Evolutionary conservation across 2,113 vertebrate species (phyloP).

Genomic region (Steatornis caripensis): DNA sequence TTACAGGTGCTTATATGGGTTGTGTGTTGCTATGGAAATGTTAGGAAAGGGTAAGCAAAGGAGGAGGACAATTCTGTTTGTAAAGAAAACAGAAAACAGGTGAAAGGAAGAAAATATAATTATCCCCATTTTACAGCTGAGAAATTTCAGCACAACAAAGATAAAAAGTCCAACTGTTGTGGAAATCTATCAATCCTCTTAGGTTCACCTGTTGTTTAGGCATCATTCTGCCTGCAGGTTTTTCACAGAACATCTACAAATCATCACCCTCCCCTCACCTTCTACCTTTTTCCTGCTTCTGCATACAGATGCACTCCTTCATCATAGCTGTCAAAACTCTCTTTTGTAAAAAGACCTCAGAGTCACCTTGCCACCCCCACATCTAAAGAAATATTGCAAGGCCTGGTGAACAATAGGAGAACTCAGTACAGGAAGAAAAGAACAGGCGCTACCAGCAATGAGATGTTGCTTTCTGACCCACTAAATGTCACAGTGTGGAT

Average conservation of each 20-base stretch:
- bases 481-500: not conserved
- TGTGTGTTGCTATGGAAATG: constrained; percentile 44
- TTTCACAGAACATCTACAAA: not conserved
- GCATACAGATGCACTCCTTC: not conserved
- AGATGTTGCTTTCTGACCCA: not conserved
- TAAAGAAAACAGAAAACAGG: not conserved
- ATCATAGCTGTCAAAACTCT: not conserved
- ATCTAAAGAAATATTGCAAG: not conserved
- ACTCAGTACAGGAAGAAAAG: not conserved
- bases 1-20: not conserved
- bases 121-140: not conserved
- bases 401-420: not conserved
- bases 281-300: not conserved
- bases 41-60: not conserved
- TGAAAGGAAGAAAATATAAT: constrained; percentile 11
- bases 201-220: not conserved
- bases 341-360: not conserved
- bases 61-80: not conserved
- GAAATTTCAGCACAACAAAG: not conserved
- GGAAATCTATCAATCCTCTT: not conserved
- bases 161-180: not conserved
- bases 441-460: not conserved
- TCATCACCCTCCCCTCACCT: not conserved
- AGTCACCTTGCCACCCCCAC: not conserved
- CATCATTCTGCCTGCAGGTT: not conserved